Conservation (phyloP, 2,888 invertebrate species). For the Drosophila prolongata region DNA sequence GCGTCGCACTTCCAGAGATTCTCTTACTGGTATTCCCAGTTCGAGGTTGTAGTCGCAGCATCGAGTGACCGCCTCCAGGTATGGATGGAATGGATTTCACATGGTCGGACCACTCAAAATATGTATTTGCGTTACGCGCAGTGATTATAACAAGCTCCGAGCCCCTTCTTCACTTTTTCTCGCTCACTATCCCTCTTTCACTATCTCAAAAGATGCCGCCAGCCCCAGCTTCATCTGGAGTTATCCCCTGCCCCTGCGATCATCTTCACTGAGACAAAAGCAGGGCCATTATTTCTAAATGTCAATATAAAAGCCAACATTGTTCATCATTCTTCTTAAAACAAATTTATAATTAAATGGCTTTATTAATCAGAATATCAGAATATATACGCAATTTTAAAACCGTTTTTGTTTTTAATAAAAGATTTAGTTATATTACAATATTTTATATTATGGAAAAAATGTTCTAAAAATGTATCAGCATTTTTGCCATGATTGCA, state of each 20-base stretch:
- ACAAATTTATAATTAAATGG: no score
- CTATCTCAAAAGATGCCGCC: conserved; percentile 47
- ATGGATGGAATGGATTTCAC: conserved; percentile 62
- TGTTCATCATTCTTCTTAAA: no score
- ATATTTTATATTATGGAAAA: no score
- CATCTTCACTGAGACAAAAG: not conserved
- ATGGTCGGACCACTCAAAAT: conserved; percentile 71
- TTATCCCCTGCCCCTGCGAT: conserved; percentile 1
- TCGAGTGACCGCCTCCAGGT: conserved; percentile 40
- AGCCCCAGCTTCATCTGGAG: conserved; percentile 25
- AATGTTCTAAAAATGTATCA: no score
- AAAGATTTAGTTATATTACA: no score
- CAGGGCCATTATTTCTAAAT: no score
- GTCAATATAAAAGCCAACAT: no score
- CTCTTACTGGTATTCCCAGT: conserved; percentile 21
- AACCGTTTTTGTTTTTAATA: no score
- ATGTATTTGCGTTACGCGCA: conserved; percentile 75
- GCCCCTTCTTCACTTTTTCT: conserved; percentile 13
- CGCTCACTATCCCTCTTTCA: conserved; percentile 19
- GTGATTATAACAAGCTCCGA: conserved; percentile 71
- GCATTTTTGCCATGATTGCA: no score
- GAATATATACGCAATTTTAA: no score
- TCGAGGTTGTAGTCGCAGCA: conserved; percentile 33
- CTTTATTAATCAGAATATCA: no score
- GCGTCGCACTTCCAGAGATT: conserved; percentile 42